Evolutionary conservation across 1,140 invertebrate species (phyloP), one percentile per base, ranked within the genome.

Genomic region (Tetranychus urticae): DNA sequence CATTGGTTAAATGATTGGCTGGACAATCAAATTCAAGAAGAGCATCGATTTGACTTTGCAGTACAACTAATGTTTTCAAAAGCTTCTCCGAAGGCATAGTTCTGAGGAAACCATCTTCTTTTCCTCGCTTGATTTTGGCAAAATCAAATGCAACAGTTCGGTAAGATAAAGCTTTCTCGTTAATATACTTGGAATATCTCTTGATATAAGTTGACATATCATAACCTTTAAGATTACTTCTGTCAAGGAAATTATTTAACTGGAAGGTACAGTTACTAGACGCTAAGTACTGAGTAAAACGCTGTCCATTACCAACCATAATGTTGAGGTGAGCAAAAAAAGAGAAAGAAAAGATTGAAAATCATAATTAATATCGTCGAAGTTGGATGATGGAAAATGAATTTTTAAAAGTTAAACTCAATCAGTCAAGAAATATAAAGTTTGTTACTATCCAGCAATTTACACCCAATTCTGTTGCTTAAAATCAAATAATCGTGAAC

Each of bases 121-220:
- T 93, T 65, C 93, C 92, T 74, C 93, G 78, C 75, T 96, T 97
- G 48, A 97, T 88, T 84, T 98, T 99, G 78, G 94, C 98, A 76
- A 99, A 98, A 76, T 99, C 96, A 74, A 97, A 98, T 61, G 94
- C 96, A 69, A 97, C 91, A 48, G 85, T 84, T 74, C 94, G 82
- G 77, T 99, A 99, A 33, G 93, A 93, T 62, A 93, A 77, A 59
- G 94, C 91, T 75, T 99, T 99, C 75, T 98, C 92, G 75, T 97
- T 97, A 69, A 99, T 79, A 78, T 99, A 99, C 76, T 91, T 92
- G 65, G 93, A 88, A 77, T 99, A 98, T 69, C 90, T 81, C 72
- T 93, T 80, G 70, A 99, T 97, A 74, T 94, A 98, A 65, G 90
- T 91, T 58, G 93, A 97, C 92, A 98, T 98, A 71, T 98, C 93